Percentiles rank a stretch among this genome's conserved stretches.
phyloP scores from a whole-genome alignment of 2,888 invertebrate genomes.

The Ferrisia virgata region DNA sequence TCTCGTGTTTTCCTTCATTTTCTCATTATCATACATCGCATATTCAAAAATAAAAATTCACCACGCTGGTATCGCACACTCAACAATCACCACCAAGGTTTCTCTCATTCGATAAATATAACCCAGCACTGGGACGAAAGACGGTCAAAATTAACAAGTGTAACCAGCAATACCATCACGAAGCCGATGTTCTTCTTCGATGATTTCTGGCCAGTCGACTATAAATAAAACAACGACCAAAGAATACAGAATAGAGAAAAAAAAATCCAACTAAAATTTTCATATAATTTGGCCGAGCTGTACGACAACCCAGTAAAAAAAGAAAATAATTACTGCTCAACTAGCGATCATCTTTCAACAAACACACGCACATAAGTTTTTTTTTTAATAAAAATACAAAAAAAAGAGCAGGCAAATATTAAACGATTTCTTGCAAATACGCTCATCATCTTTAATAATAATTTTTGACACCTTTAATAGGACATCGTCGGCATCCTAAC shows the following conservation, averaged over 20 bases:
- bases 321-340: not conserved
- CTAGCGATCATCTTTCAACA: not conserved
- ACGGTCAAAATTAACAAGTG: not conserved
- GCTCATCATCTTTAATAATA: not conserved
- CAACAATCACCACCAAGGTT: not conserved
- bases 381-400: not conserved
- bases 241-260: not conserved
- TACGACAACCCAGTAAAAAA: not conserved
- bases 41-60: not conserved
- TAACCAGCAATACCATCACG: not conserved
- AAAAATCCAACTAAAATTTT: not conserved
- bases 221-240: not conserved
- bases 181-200: not conserved
- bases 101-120: not conserved
- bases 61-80: not conserved
- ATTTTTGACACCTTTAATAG: not conserved
- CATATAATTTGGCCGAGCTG: not conserved
- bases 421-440: not conserved
- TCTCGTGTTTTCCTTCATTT: no score
- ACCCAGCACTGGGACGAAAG: not conserved
- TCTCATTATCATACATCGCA: no score
- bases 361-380: not conserved
- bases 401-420: not conserved
- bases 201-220: not conserved
- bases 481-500: not conserved